Conservation (phyloP, 2,113 vertebrate genomes). For the Strigops habroptila region DNA sequence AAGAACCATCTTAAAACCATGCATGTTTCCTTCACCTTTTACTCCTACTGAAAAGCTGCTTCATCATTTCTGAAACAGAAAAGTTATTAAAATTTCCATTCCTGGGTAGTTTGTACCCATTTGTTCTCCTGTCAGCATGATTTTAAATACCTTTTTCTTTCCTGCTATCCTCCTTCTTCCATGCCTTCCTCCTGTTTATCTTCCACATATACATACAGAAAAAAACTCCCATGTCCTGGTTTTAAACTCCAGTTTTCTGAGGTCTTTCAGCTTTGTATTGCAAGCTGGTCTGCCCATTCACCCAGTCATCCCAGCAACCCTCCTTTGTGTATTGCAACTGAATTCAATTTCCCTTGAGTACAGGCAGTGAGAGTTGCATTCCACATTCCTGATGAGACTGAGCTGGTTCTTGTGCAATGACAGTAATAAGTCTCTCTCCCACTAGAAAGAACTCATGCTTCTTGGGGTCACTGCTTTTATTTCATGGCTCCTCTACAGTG, state of each 20-base stretch:
- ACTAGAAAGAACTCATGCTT: background rate
- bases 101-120: background rate
- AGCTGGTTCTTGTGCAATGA: background rate
- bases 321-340: background rate
- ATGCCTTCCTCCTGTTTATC: background rate
- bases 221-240: background rate
- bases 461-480: background rate
- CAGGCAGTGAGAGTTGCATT: background rate
- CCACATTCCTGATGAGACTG: background rate
- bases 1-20: background rate
- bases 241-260: background rate
- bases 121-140: background rate
- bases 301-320: background rate
- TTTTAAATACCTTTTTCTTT: background rate
- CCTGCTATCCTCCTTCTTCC: background rate
- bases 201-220: background rate
- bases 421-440: background rate
- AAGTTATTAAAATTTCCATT: background rate
- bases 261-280: background rate
- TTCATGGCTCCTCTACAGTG: background rate
- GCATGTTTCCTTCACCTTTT: background rate
- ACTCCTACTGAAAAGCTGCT: background rate
- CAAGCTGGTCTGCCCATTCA: background rate
- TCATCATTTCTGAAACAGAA: background rate
- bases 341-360: background rate